Evolutionary conservation across 1,140 invertebrate genomes (phyloP), one percentile per base, ranked within the genome.

Genomic region (Drosophila sp.): DNA sequence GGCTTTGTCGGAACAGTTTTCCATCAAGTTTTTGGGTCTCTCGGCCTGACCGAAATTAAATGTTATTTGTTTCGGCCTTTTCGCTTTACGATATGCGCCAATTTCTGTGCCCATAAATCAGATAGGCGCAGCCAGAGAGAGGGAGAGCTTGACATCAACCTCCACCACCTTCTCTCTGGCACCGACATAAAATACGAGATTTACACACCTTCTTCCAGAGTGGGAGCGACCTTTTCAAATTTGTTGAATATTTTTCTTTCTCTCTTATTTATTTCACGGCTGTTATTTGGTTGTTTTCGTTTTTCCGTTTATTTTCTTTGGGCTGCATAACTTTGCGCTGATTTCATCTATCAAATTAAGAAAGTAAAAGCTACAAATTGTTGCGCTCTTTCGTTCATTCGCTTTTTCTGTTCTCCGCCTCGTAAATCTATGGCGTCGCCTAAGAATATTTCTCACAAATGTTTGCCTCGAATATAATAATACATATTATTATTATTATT

Each of bases 271-370:
- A 11, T 25, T 27, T 46, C 34, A 36, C 9, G 4, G 11, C 29
- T 34, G n/a, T 46, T 4, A 2, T 46, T 50, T 41, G 29, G 34
- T 53, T 34, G n/a, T 41, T 7, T 36, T 43, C 29, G n/a, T 11
- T n/a, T n/a, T n/a, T n/a, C n/a, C n/a, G 64, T 57, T 64, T 25
- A 6, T 41, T 38, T 40, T 13, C 14, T 18, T 5, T 8, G 36
- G 21, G 36, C 36, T 56, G 64, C 75, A 86, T 86, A 73, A 66
- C 83, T 73, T 71, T 32, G 71, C 65, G 82, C 82, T 86, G 83
- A 87, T 86, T 86, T 86, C 82, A 86, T 86, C 82, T 86, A 86
- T 79, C 78, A 78, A 86, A 86, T 87, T 86, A 86, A 86, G 82
- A 78, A 87, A 86, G 83, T 87, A 76, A 75, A 66, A 81, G 80